phyloP scores from a whole-genome alignment of 2,797 vertebrate species.

The Fistularia tabacaria region DNA sequence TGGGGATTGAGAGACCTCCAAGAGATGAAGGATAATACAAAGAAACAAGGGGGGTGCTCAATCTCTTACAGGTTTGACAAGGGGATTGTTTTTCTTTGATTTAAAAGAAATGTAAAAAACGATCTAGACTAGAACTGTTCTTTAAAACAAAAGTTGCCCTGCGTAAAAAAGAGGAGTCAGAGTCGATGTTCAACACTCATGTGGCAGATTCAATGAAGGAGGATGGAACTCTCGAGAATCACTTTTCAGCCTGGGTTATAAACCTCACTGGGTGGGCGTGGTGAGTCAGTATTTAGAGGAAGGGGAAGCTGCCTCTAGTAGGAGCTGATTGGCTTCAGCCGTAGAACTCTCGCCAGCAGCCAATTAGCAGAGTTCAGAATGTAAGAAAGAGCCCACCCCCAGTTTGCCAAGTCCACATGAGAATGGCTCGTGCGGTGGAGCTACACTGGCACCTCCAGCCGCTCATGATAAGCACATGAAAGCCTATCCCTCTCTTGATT shows the following conservation, averaged over 20 bases:
- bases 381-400: conserved; percentile 3
- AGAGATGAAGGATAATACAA: conserved; percentile 8
- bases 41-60: background rate
- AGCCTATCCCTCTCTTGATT: too few species aligned
- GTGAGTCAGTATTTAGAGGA: conserved; percentile 1
- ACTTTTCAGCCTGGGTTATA: conserved; percentile 30
- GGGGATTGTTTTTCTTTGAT: background rate
- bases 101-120: conserved; percentile 1
- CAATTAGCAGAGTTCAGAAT: conserved; percentile 34
- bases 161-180: background rate
- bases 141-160: background rate
- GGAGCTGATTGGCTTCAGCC: conserved; percentile 40
- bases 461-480: conserved; percentile 1
- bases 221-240: conserved; percentile 40
- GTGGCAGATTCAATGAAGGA: conserved; percentile 1
- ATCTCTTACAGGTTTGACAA: background rate
- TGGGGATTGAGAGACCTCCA: conserved; percentile 7
- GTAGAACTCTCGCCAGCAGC: conserved; percentile 15
- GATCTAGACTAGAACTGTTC: too few species aligned
- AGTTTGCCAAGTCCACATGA: conserved; percentile 10
- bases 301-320: conserved; percentile 11
- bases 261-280: conserved; percentile 41
- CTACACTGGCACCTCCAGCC: conserved; percentile 11
- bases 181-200: conserved; percentile 7
- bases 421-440: conserved; percentile 3